Evolutionary conservation across 1,140 invertebrate genomes (phyloP), one percentile per base, ranked within the genome.

Genomic region (Ectropis grisescens): DNA sequence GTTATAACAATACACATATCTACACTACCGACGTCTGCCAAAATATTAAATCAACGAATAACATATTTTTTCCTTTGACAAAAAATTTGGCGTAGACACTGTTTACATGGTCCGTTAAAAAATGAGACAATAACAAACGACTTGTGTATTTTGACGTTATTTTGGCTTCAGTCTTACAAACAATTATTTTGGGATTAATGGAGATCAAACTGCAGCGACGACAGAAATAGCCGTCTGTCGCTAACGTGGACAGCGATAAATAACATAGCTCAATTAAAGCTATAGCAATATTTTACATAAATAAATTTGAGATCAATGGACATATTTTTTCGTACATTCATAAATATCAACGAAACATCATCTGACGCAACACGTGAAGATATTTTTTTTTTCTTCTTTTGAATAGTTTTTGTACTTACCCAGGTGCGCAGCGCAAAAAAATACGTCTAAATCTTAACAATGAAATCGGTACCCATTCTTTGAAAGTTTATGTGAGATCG

Each of bases 241-340:
- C 16, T 19, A 26, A 8, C 4, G 25, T 26, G 7, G 11, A n/a
- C 2, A 26, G 11, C 19, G 19, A 68, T 71, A 71, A 67, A 74
- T 76, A 72, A 58, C 44, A 39, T 55, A 58, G 47, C 60, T 52
- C 55, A 62, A 66, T 41, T 56, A 27, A 29, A 23, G 10, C 53
- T 68, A 64, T 39, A 46, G 40, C 43, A 59, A 48, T 59, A 59
- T 65, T 62, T 58, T 51, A 66, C 49, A 69, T 70, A 69, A 74
- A 74, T 69, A 75, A n/a, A 74, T 68, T 69, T 80, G 75, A 80
- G 75, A 80, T 80, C 75, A 80, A 58, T 68, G 49, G 58, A 58
- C 60, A 65, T 64, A 58, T 58, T 41, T 49, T 58, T 19, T 19
- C 16, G 3, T 19, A 4, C 16, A 4, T n/a, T n/a, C n/a, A 19